Evolutionary conservation across 2,113 vertebrate genomes (phyloP), one percentile per base, ranked within the genome.

Genomic region (Girardinichthys multiradiatus): DNA sequence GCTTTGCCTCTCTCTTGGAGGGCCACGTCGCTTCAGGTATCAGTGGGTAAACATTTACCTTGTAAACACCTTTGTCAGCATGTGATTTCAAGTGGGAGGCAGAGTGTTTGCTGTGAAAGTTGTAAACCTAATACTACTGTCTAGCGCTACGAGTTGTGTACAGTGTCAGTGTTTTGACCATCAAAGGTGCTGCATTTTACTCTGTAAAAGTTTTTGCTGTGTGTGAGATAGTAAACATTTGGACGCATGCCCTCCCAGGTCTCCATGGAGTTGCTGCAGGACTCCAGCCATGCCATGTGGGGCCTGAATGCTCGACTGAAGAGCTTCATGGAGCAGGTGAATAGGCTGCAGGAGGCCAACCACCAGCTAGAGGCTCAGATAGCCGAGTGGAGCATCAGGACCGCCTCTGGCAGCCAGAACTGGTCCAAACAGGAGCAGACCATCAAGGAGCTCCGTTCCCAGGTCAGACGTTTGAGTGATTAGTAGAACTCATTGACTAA

Each of bases 1-100:
- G 37, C 67, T 71, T 61, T 24, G 51, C 42, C 57, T 33, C 35
- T 31, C 61, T 63, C 2, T 2, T 26, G 26, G 42, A 77, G 69
- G 70, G 85, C 73, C 85, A 76, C 61, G 33, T 76, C 28, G 70
- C 29, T n/a, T 81, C 51, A 81, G 57, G 87, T 83, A 70, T 80
- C 13, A 2, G 83, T 91, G 30, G 80, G 82, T 85, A 94, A 94
- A 93, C 81, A 93, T 94, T 94, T 90, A 90, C 91, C 80, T 37
- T 68, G 87, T 80, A 30, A 81, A 91, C 84, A 84, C 83, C 86
- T 88, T 65, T 70, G 35, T 54, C 42, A 58, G 33, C 11, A 3
- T 74, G 79, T 75, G 66, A 76, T 68, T 76, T 35, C 11, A 69
- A 14, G 71, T 54, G 73, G 70, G 68, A 66, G 85, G 70, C 54